Base-by-base conservation (phyloP, 2,113 vertebrate species). In the Synodontis membranacea region DNA sequence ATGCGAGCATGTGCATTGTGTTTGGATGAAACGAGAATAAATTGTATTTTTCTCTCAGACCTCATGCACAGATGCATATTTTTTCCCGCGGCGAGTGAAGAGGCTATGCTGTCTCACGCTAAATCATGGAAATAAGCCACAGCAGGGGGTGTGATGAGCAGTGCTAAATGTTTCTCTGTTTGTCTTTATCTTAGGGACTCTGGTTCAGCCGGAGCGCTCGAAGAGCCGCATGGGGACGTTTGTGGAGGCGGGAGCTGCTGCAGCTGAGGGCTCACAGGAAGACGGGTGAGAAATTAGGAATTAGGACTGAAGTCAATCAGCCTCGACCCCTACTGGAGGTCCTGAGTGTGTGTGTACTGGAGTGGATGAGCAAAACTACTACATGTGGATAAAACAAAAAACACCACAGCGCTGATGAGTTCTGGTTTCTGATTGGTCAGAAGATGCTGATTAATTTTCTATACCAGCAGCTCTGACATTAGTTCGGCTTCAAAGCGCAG, bases 211-310 rank as follows among this genome's bases (percentile, higher is more conserved):
- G 91, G 93, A 95, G 68, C 92, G 89, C 17, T 93, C 92, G 0
- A 95, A 95, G 89, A 95, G 94, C 88, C 91, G 92, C 17, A 92
- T 93, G 93, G 95, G 94, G 86, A 93, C 93, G 28, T 94, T 95
- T 85, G 89, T 89, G 76, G 95, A 94, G 11, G 89, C 89, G 1
- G 91, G 90, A 60, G 62, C 92, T 0, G 84, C 81, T 70, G 84
- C 81, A 82, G 85, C 89, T 3, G 94, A 93, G 70, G 75, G 72
- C 86, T 91, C 90, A 37, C 91, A 93, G 46, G 94, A 95, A 9
- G 94, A 95, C 72, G 94, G 95, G 94, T 95, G 91, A 82, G 75
- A 58, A 46, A 79, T 68, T 37, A 25, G 14, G 48, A 78, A 50
- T 66, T 34, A 70, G 42, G 12, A 48, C 46, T 25, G 11, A 46